Base-by-base conservation (phyloP, 1,140 invertebrate species). In the Chymomyza costata region DNA sequence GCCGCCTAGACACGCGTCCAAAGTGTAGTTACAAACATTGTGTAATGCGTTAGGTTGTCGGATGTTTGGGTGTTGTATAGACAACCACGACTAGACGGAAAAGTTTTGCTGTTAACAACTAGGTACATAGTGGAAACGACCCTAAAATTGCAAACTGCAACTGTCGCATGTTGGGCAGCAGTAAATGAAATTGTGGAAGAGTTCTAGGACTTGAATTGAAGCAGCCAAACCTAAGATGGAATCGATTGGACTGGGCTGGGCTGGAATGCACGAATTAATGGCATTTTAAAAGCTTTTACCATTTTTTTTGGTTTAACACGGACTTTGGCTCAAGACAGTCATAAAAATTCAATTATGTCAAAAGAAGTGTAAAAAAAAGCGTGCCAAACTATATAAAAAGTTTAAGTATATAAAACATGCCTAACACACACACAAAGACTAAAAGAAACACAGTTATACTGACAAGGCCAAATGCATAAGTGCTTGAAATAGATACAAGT, bases 271-370 rank as follows among this genome's bases (percentile, higher is more conserved):
- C 56, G 51, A 41, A 53, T 53, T 53, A 63, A 55, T 61, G 56
- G 32, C 32, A 32, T 55, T 78, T 76, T 76, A 62, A 78, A 66
- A 51, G 50, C 61, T 40, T n/a, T 61, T 52, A 30, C 63, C 56
- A 32, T 56, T 70, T 13, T 39, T 53, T 17, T 45, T 40, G 25
- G 21, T 44, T 30, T 17, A n/a, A 28, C 46, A 32, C n/a, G n/a
- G 48, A 41, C 25, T 53, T 59, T 59, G 53, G 49, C 58, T 32
- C 40, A 11, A 38, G 21, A 6, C 47, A 68, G 56, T 52, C 65
- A 65, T 76, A 76, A 76, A 76, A 70, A 58, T 76, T 76, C 70
- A 76, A 76, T 76, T 76, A 70, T 53, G 37, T 52, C 47, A n/a
- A 49, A 78, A 47, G 14, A 58, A 52, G 44, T 53, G 46, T 56